Evolutionary conservation across 1,140 invertebrate species (phyloP), one percentile per base, ranked within the genome.

Genomic region (Archegozetes longisetosus): DNA sequence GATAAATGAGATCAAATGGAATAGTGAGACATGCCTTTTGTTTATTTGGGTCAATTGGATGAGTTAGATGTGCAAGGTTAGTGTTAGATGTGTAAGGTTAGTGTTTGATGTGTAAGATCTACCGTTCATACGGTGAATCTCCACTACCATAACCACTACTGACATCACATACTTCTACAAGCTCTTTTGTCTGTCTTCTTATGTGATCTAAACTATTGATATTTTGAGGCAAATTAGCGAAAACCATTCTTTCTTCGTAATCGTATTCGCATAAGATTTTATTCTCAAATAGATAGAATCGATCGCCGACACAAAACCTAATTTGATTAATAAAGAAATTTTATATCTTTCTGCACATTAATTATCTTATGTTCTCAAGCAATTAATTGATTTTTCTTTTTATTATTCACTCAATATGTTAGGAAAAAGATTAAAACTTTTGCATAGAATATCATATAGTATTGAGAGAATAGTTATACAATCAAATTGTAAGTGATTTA

Each of bases 281-380:
- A 75, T 91, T 92, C 73, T 92, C 87, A 73, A 84, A 89, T 64
- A 92, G 73, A 72, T 89, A 92, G 72, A 90, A 94, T 67, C 85
- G 78, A 70, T 94, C 89, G 4, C 89, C 89, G 3, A 93, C 88
- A 74, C 89, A 93, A 77, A 93, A 93, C 79, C 89, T 92, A n/a
- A n/a, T n/a, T n/a, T n/a, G n/a, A n/a, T n/a, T n/a, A n/a, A n/a
- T n/a, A n/a, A n/a, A n/a, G n/a, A n/a, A n/a, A n/a, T n/a, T n/a
- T n/a, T n/a, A n/a, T n/a, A n/a, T n/a, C n/a, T n/a, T n/a, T n/a
- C n/a, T n/a, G n/a, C n/a, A n/a, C n/a, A n/a, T n/a, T n/a, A n/a
- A n/a, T n/a, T n/a, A n/a, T n/a, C n/a, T n/a, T n/a, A 78, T 1
- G 74, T 75, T 67, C 57, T 69, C 66, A 67, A 66, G 64, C 66